Base-by-base conservation (phyloP, 2,888 invertebrate genomes). In the Noctua pronuba region DNA sequence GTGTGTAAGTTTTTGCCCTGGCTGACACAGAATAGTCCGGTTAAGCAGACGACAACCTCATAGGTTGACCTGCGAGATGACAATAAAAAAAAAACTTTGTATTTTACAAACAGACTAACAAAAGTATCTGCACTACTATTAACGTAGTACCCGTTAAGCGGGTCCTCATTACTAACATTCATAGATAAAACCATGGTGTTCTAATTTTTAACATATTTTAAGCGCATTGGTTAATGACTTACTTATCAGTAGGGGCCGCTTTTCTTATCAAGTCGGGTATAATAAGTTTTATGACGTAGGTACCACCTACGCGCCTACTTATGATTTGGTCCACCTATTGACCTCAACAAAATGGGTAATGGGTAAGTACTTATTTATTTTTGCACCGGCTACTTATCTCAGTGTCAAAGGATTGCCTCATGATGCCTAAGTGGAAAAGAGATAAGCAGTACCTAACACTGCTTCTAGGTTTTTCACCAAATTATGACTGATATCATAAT, bases 151-250 rank as follows among this genome's bases (percentile, higher is more conserved):
- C 41, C 31, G 21, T 28, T 68, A n/a, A n/a, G 13, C 38, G 18
- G 21, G 64, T 67, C 13, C 44, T 60, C 64, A 78, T 84, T 75
- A 74, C 24, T n/a, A 8, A 69, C 73, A 72, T 75, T 79, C 80
- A 46, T 84, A 72, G 49, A 75, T 73, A 86, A 74, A 69, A 69
- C 3, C 38, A 71, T 55, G n/a, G 67, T 74, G 62, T n/a, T 44
- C 38, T 16, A 68, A 60, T 74, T 66, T 68, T 73, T 76, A 69
- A 76, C 58, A 64, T 64, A 73, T 84, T n/a, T n/a, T 86, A 74
- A 55, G 16, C 21, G 8, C 38, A 55, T 11, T 24, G 1, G 44
- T 65, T 78, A 75, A 75, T 66, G 69, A 64, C 46, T 64, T 66
- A 2, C 35, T n/a, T 74, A 83, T 65, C 64, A 35, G 65, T 41